Evolutionary conservation across 1,140 invertebrate species (phyloP), one percentile per base, ranked within the genome.

Genomic region (Drosophila biarmipes): DNA sequence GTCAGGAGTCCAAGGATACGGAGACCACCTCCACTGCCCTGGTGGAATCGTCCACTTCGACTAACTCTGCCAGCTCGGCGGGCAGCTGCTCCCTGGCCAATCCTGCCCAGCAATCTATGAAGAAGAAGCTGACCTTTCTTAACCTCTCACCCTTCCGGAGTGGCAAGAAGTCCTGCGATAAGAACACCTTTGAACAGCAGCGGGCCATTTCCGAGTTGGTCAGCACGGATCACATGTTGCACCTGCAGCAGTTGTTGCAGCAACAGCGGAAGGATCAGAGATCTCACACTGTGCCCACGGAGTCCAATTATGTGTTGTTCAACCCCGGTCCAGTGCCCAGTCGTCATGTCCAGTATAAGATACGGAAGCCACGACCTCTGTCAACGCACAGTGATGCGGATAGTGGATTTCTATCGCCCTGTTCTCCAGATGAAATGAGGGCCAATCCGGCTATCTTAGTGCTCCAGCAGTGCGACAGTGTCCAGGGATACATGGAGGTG

Each of bases 401-500:
- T 59, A 92, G 91, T 54, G 91, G 91, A 10, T 92, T 92, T 27
- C 55, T 92, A 6, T 92, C 90, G 59, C 91, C 91, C 8, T 91
- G 81, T 29, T 92, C 91, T 0, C 91, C 91, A 0, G 91, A 92
- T 12, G 91, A 92, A 17, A 38, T 91, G 37, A 89, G 68, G 27
- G 73, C 71, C 10, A 91, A 92, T 78, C 77, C 91, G 17, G 78
- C 90, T 15, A 89, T 92, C n/a, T 45, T 92, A 38, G 90, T 92
- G 56, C 72, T 92, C 14, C 81, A 92, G 69, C 91, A 92, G 45
- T 92, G 91, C 61, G 91, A 92, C 58, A 92, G 90, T 57, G 85
- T 92, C 42, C 90, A 92, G 68, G 90, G 90, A 35, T 92, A 92
- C 55, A 91, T 92, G 69, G 91, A 92, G 91, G 91, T 92, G 56